Conservation (phyloP, 2,888 invertebrate species). For the Coronaproctus castanopsis region DNA sequence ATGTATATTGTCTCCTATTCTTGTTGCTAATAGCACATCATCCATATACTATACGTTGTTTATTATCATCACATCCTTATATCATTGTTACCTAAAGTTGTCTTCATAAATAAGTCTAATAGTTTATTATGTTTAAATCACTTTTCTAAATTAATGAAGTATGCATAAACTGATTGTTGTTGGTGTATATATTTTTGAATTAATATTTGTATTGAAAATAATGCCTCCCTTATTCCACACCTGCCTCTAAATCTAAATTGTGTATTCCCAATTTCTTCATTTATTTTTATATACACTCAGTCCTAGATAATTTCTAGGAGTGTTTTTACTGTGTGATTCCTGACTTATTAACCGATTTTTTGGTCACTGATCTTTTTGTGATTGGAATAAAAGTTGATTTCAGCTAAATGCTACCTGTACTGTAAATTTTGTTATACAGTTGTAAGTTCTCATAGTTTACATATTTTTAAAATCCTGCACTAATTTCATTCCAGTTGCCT, state of each 20-base stretch:
- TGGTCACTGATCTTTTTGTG: not conserved
- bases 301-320: not conserved
- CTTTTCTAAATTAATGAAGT: not conserved
- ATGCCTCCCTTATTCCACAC: not conserved
- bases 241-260: not conserved
- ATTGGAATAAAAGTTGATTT: not conserved
- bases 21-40: not conserved
- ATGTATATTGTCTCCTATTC: not conserved
- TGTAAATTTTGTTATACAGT: not conserved
- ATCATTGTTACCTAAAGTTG: not conserved
- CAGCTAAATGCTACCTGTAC: not conserved
- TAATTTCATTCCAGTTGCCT: not conserved
- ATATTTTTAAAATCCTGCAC: not conserved
- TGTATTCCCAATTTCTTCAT: not conserved
- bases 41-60: not conserved
- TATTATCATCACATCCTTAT: not conserved
- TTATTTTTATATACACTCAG: not conserved
- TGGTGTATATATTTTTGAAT: not conserved
- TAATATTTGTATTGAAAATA: not conserved
- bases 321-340: not conserved
- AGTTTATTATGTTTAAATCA: not conserved
- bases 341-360: not conserved
- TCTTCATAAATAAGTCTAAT: not conserved
- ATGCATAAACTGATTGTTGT: not conserved
- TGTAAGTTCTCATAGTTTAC: not conserved